A percentile compares a stretch with the other conserved stretches of the same genome.
phyloP scores from a whole-genome alignment of 1,140 invertebrate species.

The Rhagoletis pomonella region DNA sequence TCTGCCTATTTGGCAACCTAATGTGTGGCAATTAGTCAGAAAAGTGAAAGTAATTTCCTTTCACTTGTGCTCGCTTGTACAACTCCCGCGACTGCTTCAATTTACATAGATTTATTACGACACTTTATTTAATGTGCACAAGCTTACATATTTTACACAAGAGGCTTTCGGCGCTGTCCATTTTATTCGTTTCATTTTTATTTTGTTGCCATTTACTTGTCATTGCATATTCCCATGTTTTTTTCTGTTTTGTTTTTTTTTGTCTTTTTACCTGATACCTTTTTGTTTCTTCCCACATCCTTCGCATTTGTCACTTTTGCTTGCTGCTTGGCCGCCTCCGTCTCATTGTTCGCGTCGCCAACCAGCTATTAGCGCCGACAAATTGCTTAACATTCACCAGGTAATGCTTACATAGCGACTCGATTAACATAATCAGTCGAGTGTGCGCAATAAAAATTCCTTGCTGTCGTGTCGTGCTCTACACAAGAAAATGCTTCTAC shows the following conservation, averaged over 20 bases:
- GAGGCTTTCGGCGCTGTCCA: too few species aligned
- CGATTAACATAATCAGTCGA: conserved; percentile 49
- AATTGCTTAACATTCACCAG: conserved; percentile 35
- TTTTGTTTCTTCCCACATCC: neutral
- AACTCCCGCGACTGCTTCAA: neutral
- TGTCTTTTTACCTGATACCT: neutral
- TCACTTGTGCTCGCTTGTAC: neutral
- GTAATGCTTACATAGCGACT: conserved; percentile 38
- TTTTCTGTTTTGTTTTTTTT: conserved; percentile 4
- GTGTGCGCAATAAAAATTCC: conserved; percentile 20
- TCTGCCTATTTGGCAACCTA: neutral
- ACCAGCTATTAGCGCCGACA: conserved; percentile 21
- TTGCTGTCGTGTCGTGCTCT: neutral
- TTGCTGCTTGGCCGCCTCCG: neutral
- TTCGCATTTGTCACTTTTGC: neutral
- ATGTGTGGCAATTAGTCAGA: conserved; percentile 28
- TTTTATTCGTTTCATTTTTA: neutral
- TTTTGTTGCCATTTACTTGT: neutral
- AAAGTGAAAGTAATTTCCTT: conserved; percentile 47
- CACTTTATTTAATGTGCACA: neutral
- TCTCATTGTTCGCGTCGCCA: neutral
- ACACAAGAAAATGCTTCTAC: neutral
- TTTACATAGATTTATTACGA: conserved; percentile 13
- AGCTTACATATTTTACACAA: neutral
- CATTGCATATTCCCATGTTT: neutral